Conservation (phyloP, 2,797 vertebrate species). For the Gadopsis marmoratus region DNA sequence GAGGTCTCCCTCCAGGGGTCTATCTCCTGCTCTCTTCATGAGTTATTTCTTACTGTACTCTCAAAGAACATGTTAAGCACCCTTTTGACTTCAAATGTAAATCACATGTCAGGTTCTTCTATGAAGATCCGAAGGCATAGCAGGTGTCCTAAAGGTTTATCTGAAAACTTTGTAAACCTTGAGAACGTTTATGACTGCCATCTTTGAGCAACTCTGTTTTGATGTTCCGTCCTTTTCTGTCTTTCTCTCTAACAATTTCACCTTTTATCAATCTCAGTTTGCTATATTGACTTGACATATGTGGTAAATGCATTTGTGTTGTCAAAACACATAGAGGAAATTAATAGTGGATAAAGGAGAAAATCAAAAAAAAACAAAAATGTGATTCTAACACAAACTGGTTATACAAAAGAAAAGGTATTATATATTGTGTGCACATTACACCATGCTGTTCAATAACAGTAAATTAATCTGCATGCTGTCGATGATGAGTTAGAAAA, state of each 20-base stretch:
- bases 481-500: conserved; percentile 36
- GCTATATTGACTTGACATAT: not conserved
- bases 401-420: not conserved
- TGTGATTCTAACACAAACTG: not conserved
- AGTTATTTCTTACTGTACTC: conserved; percentile 62
- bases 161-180: not conserved
- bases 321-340: not conserved
- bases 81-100: conserved; percentile 57
- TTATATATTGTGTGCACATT: not conserved
- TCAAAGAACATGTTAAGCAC: conserved; percentile 50
- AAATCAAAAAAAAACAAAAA: not conserved
- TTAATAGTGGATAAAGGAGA: not conserved
- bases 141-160: conserved; percentile 53
- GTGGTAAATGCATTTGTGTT: not conserved
- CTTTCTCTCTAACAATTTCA: not conserved
- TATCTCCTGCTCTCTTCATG: conserved; percentile 57
- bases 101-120: conserved; percentile 59
- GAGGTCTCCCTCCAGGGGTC: conserved; percentile 75
- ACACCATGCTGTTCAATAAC: not conserved
- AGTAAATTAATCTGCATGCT: conserved; percentile 3
- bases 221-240: not conserved
- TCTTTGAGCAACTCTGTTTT: not conserved
- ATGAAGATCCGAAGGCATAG: conserved; percentile 38
- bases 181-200: not conserved
- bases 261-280: not conserved